Evolutionary conservation across 2,113 vertebrate species (phyloP).

Genomic region (Myotis brandtii): DNA sequence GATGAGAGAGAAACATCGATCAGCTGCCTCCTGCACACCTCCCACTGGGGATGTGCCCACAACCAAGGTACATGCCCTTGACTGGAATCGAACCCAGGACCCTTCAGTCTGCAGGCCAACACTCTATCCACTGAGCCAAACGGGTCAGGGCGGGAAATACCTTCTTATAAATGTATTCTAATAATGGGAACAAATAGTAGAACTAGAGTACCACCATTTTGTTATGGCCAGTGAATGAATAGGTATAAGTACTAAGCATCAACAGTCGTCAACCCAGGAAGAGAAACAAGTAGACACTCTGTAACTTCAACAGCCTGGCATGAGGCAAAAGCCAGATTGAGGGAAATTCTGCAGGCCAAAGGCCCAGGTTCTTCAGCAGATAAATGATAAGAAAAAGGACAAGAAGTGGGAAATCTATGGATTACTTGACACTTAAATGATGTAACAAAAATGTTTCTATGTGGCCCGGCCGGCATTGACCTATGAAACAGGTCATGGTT

Average conservation of each 20-base stretch:
- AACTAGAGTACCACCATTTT: not conserved
- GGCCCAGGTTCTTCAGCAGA: not conserved
- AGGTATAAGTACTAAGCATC: not conserved
- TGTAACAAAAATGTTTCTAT: too few relatives aligned
- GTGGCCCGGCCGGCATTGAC: too few relatives aligned
- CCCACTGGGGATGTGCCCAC: too few relatives aligned
- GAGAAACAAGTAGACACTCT: not conserved
- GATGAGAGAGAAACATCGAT: too few relatives aligned
- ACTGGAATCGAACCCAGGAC: too few relatives aligned
- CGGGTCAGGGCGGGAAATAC: not conserved
- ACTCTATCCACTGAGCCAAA: too few relatives aligned
- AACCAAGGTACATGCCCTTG: too few relatives aligned
- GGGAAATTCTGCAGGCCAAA: not conserved
- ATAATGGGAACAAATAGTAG: not conserved
- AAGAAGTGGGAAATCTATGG: not conserved
- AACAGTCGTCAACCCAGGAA: not conserved
- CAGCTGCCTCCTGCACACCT: too few relatives aligned
- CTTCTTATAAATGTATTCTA: not conserved
- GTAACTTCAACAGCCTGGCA: not conserved
- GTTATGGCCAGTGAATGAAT: not conserved
- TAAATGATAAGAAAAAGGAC: slow-evolving; percentile 30
- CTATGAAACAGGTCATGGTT: too few relatives aligned
- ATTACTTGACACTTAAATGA: not conserved
- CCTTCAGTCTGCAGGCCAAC: too few relatives aligned
- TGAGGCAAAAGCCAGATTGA: not conserved